phyloP scores from a whole-genome alignment of 1,140 invertebrate species.

The Brachionus koreanus region DNA sequence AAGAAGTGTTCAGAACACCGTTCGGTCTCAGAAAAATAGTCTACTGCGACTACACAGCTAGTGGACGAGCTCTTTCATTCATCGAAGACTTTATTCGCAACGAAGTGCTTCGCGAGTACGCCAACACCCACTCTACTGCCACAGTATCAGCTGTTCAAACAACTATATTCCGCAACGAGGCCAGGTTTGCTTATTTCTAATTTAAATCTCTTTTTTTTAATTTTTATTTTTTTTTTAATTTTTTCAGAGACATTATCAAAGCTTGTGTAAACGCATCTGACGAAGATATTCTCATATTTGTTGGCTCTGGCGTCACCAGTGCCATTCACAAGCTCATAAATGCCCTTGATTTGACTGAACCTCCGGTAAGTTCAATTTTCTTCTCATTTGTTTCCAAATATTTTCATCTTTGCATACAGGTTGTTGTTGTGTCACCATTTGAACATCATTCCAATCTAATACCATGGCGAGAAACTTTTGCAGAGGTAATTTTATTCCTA shows the following conservation, averaged over 20 bases:
- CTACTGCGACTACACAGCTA: slow-evolving; percentile 54
- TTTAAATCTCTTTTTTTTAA: slow-evolving; percentile 54
- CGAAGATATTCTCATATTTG: slow-evolving; percentile 77
- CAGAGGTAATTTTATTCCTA: not conserved
- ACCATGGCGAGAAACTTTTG: slow-evolving; percentile 3
- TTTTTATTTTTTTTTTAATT: not conserved
- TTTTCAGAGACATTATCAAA: slow-evolving; percentile 68
- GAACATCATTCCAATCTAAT: slow-evolving; percentile 73
- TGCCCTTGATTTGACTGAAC: slow-evolving; percentile 51
- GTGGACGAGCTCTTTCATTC: slow-evolving; percentile 68
- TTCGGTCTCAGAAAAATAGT: slow-evolving; percentile 42
- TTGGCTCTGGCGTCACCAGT: slow-evolving; percentile 69
- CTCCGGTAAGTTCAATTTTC: not conserved
- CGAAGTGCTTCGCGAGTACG: slow-evolving; percentile 77
- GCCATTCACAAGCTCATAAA: slow-evolving; percentile 69
- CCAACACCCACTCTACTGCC: slow-evolving; percentile 77
- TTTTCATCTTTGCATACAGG: not conserved
- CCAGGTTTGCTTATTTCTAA: slow-evolving; percentile 69
- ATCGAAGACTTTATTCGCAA: slow-evolving; percentile 78
- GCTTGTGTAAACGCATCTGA: slow-evolving; percentile 71
- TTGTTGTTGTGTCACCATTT: slow-evolving; percentile 70
- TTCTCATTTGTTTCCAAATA: not conserved
- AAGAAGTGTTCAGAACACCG: not conserved
- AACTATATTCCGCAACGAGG: slow-evolving; percentile 73
- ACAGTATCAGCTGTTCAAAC: slow-evolving; percentile 80